Evolutionary conservation across 2,888 invertebrate genomes (phyloP).

Genomic region (Hymenopus coronatus): DNA sequence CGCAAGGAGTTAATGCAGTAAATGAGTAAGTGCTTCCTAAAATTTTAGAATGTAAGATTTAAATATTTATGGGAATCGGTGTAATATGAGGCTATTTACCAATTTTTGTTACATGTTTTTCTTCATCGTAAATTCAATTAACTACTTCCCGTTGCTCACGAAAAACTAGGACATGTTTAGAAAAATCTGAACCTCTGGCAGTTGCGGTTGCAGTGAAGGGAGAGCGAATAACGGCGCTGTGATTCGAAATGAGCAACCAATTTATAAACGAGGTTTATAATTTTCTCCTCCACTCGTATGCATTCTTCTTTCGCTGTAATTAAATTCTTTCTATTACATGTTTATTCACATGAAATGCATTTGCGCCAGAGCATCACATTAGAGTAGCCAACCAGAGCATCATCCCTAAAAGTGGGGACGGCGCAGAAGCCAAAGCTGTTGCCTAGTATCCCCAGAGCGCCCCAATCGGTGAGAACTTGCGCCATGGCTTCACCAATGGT

Average conservation of each 20-base stretch:
- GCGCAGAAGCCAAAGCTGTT: background rate
- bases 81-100: no score
- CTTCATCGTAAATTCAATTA: no score
- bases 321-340: background rate
- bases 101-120: no score
- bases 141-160: no score
- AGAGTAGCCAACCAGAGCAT: constrained; percentile 15
- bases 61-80: no score
- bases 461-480: constrained; percentile 23
- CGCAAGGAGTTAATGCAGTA: no score
- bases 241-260: constrained; percentile 6
- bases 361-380: constrained; percentile 16
- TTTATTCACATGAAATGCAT: constrained; percentile 14
- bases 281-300: constrained; percentile 14
- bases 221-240: background rate
- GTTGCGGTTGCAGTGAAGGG: no score
- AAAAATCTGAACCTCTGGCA: no score
- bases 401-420: constrained; percentile 1
- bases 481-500: constrained; percentile 24
- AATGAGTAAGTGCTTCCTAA: no score
- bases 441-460: background rate
- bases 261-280: constrained; percentile 11
- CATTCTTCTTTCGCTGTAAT: background rate
- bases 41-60: no score
- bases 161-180: no score